A percentile compares a stretch with the other conserved stretches of the same genome.
phyloP scores from a whole-genome alignment of 2,113 vertebrate genomes.

The Orycteropus afer region DNA sequence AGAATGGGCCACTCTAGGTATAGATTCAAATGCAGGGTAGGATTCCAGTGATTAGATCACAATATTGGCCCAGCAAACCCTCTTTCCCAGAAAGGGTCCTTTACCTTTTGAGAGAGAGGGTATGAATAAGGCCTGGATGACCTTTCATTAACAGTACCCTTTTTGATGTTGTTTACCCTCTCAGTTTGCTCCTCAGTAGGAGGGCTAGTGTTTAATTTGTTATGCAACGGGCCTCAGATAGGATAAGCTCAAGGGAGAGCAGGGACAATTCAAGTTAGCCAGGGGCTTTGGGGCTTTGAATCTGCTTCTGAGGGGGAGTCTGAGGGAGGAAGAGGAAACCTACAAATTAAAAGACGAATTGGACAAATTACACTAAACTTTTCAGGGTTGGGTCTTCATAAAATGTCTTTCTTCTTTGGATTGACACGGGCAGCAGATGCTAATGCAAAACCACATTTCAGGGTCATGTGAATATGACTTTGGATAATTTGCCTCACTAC shows the following conservation, averaged over 20 bases:
- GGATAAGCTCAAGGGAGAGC: neutral
- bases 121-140: neutral
- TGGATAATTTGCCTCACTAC: neutral
- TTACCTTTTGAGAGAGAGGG: neutral
- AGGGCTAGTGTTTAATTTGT: constrained; percentile 6
- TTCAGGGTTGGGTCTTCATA: neutral
- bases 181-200: neutral
- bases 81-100: neutral
- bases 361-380: neutral
- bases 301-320: neutral
- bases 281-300: neutral
- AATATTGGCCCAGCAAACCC: neutral
- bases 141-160: neutral
- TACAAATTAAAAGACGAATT: constrained; percentile 17
- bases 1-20: neutral
- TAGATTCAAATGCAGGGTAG: neutral
- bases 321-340: constrained; percentile 4
- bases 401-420: constrained; percentile 29
- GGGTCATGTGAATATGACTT: neutral
- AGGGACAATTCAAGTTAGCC: neutral
- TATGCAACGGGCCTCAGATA: neutral
- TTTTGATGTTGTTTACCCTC: neutral
- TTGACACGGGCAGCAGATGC: neutral
- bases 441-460: neutral
- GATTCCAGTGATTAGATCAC: neutral